Conservation (phyloP, 2,888 invertebrate genomes). For the Meteorus colon region DNA sequence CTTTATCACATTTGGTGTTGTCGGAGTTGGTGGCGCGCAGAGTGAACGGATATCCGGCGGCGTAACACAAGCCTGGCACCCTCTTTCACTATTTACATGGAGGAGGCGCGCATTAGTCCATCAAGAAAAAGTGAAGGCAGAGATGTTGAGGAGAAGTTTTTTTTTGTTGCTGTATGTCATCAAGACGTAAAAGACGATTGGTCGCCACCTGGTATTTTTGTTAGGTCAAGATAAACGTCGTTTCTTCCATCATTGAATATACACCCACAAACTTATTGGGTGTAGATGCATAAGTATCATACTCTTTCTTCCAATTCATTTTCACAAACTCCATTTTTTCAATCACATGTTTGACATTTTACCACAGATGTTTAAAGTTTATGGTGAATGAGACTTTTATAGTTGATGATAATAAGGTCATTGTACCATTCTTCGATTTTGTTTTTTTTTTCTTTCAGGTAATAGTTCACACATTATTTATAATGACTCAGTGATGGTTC, state of each 20-base stretch:
- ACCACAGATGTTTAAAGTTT: too few relatives aligned
- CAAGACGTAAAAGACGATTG: slow-evolving; percentile 52
- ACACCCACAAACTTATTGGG: not conserved
- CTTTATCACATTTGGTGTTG: slow-evolving; percentile 47
- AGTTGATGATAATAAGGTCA: not conserved
- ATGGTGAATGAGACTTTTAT: too few relatives aligned
- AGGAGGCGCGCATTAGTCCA: slow-evolving; percentile 32
- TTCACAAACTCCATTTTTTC: too few relatives aligned
- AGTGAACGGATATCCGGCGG: slow-evolving; percentile 71
- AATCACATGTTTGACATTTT: too few relatives aligned
- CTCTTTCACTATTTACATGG: not conserved
- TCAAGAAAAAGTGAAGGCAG: slow-evolving; percentile 4
- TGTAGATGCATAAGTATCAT: too few relatives aligned
- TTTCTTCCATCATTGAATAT: slow-evolving; percentile 30
- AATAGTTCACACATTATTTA: not conserved
- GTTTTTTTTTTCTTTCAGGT: not conserved
- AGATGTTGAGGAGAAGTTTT: slow-evolving; percentile 43
- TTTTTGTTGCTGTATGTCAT: slow-evolving; percentile 40
- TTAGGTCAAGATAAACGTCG: slow-evolving; percentile 40
- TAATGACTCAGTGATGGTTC: not conserved
- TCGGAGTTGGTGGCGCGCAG: slow-evolving; percentile 52
- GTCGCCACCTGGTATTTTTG: slow-evolving; percentile 66
- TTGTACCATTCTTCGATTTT: not conserved
- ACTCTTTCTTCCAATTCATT: too few relatives aligned
- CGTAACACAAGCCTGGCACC: slow-evolving; percentile 31